Evolutionary conservation across 2,113 vertebrate genomes (phyloP).

Genomic region (Murina feae): DNA sequence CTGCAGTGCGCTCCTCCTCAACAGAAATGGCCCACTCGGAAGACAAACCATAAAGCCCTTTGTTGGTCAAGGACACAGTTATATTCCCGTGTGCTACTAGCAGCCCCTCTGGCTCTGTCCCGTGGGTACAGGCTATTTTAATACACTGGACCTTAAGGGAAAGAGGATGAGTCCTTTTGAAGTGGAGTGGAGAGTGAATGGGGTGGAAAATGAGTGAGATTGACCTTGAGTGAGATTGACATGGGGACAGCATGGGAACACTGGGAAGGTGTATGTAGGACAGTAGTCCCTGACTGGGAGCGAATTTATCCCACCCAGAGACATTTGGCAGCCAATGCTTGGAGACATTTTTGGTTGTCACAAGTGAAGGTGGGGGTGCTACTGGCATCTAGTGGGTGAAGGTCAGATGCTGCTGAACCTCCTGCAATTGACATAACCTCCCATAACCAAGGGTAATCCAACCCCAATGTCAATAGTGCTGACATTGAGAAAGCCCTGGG

Average conservation of each 20-base stretch:
- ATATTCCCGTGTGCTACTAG: neutral
- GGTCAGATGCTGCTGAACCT: neutral
- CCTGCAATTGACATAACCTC: neutral
- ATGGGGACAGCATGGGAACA: neutral
- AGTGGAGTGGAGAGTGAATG: neutral
- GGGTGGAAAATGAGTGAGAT: neutral
- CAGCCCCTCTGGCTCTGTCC: neutral
- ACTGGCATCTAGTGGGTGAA: neutral
- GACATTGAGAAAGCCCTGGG: neutral
- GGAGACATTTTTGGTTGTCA: neutral
- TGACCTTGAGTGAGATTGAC: neutral
- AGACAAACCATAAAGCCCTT: neutral
- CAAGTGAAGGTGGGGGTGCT: neutral
- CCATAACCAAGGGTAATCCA: too few relatives aligned
- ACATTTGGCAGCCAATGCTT: neutral
- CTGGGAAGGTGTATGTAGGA: neutral
- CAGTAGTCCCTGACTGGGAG: neutral
- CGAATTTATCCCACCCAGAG: neutral
- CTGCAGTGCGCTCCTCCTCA: neutral
- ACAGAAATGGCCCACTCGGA: neutral
- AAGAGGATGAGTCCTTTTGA: neutral
- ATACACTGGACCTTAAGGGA: neutral
- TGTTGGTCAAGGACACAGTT: neutral
- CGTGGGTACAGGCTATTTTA: neutral
- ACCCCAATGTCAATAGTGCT: rapidly evolving